Base-by-base conservation (phyloP, 2,888 invertebrate species). In the Tipula confusa region DNA sequence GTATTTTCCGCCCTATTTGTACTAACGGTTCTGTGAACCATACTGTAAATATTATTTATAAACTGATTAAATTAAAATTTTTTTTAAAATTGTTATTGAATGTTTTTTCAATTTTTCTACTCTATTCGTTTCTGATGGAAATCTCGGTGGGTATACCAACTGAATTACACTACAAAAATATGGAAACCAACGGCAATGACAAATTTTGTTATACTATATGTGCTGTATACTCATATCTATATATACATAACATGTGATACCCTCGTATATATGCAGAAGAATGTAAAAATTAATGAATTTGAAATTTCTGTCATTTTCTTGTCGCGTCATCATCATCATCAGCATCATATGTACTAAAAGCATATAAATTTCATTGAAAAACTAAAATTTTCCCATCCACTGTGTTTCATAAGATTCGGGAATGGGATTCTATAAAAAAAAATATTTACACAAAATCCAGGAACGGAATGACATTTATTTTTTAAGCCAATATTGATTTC, bases 81-180 rank as follows among this genome's bases (percentile, higher is more conserved):
- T n/a, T n/a, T n/a, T n/a, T n/a, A n/a, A n/a, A n/a, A n/a, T n/a
- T n/a, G n/a, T n/a, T n/a, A n/a, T n/a, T n/a, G n/a, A n/a, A n/a
- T n/a, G n/a, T n/a, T 64, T 64, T 64, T 64, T 64, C 64, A 64
- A 64, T 64, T 64, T 64, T 64, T 64, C 64, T 64, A 64, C 64
- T 64, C 64, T 64, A 64, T 18, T 64, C 64, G 64, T 64, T 64
- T 64, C 64, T 64, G 64, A 64, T 64, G 64, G 24, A 64, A 64
- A 64, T 64, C 24, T 64, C 24, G 24, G 24, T 24, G 24, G 6
- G 33, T 33, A 11, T 18, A 3, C 13, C 24, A 24, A 24, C n/a
- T 43, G 43, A 43, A 43, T 43, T 64, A 64, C 64, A 64, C 64
- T 11, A 9, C 24, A 9, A 43, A 43, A 36, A 36, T 36, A 36